These are phyloP conservation scores for Valencia hispanica DNA, from an alignment of 2,797 vertebrate genomes.

Conservation along the genomic window DNA sequence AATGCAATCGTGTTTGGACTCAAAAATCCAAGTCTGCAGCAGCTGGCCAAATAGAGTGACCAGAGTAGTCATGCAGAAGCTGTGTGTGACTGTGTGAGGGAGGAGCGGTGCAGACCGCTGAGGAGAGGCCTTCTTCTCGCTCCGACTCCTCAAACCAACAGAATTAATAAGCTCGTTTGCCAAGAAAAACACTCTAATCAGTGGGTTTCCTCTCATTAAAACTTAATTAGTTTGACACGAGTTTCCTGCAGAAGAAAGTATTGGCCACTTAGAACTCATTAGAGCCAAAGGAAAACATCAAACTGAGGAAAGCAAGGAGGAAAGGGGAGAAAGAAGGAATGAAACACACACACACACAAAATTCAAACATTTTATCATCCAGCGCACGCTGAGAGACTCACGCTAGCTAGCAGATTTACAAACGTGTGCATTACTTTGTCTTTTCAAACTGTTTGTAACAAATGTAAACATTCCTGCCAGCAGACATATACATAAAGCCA, in stretches of 20 bases:
- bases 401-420: conserved; percentile 38
- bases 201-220: conserved; percentile 90
- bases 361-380: conserved; percentile 13
- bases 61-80: conserved; percentile 47
- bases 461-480: conserved; percentile 57
- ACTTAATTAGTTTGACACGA: conserved; percentile 88
- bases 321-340: conserved; percentile 58
- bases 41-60: conserved; percentile 77
- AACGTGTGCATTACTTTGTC: conserved; percentile 50
- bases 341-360: conserved; percentile 30
- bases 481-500: conserved; percentile 41
- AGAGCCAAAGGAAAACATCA: conserved; percentile 84
- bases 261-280: conserved; percentile 87
- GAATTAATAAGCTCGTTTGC: conserved; percentile 87
- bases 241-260: conserved; percentile 88
- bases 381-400: conserved; percentile 41
- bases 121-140: conserved; percentile 70
- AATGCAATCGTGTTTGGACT: conserved; percentile 29
- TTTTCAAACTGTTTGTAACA: conserved; percentile 53
- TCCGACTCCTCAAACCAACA: conserved; percentile 77
- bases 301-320: conserved; percentile 69
- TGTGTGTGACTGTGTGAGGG: conserved; percentile 21
- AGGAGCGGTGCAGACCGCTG: conserved; percentile 54
- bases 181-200: conserved; percentile 92
- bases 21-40: conserved; percentile 53